Base-by-base conservation (phyloP, 2,888 invertebrate species). In the Prenolepis imparis region DNA sequence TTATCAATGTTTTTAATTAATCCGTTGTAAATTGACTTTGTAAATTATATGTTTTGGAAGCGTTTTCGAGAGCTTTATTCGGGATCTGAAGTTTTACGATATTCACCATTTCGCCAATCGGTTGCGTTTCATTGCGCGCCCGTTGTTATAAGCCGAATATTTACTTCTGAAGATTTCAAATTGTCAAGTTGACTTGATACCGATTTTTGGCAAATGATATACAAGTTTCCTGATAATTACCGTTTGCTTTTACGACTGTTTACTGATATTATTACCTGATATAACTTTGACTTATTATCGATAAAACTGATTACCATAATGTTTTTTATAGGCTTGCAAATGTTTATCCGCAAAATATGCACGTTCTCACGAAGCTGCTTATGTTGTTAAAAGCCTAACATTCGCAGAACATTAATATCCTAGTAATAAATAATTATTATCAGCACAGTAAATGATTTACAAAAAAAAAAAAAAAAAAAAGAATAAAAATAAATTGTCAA, bases 1-100 rank as follows among this genome's bases (percentile, higher is more conserved):
- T 89, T 89, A 89, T 87, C 88, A 81, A 83, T 84, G 86, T 89
- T 89, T 87, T 87, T 89, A 86, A 89, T 87, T 83, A 83, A 89
- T 89, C 87, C 82, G 83, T 87, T 80, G 87, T 82, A 77, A 89
- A 89, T 89, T 83, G 86, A 87, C 83, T 87, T 86, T 73, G 70
- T 81, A 82, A 85, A 87, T 87, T 85, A 84, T 84, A 5, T 28
- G 77, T 61, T 48, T 39, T 63, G 88, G 61, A 77, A 88, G 36
- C 75, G 48, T 70, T 18, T 59, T 59, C 28, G 28, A 28, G 28
- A 28, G 59, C 59, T 32, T 68, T 78, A 80, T 72, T 72, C 72
- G 44, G 24, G 72, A 72, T 80, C 59, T 59, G 21, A 72, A 80
- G 72, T 70, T 28, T 28, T 72, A 72, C 59, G 70, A 44, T 28